Base-by-base conservation (phyloP, 2,797 vertebrate species). In the Nyctibius grandis region DNA sequence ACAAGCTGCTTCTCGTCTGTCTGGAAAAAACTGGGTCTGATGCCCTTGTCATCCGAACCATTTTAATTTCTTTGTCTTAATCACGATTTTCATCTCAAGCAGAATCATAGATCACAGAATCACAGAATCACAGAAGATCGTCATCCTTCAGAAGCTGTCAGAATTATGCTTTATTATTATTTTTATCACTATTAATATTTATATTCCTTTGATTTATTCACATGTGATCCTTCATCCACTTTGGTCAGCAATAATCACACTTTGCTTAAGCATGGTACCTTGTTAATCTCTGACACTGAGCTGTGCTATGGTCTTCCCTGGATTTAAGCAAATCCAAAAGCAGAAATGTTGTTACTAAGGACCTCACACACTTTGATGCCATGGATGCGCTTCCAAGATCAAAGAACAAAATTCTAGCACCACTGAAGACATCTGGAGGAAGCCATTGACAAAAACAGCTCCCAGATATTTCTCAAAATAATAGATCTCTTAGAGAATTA, bases 1-100 rank as follows among this genome's bases (percentile, higher is more conserved):
- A 67, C 79, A 94, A 79, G 67, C 80, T 91, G 34, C 63, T 92
- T 76, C 77, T 85, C 93, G 69, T 38, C 69, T 74, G 9, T 64
- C 60, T 91, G 53, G 51, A 88, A 89, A 95, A 95, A 40, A 1
- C 31, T 36, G 31, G 3, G 14, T 54, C 54, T 91, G n/a, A 82
- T 88, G 72, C 38, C 54, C 57, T 89, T 77, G 44, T 95, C 86
- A 95, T 77, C 73, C 29, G 9, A 29, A 91, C n/a, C 38, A 59
- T 95, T 94, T 75, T 65, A 85, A 95, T 91, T 95, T 85, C 51
- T 36, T 94, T 95, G 85, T 77, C 82, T 85, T 88, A 93, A 89
- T 91, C 21, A 73, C 82, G 38, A 57, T 94, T 96, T 95, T 93
- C 67, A 95, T 78, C 89, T 81, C 77, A 50, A 72, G 31, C 16